Base-by-base conservation (phyloP, 1,140 invertebrate genomes). In the Vollenhovia emeryi region DNA sequence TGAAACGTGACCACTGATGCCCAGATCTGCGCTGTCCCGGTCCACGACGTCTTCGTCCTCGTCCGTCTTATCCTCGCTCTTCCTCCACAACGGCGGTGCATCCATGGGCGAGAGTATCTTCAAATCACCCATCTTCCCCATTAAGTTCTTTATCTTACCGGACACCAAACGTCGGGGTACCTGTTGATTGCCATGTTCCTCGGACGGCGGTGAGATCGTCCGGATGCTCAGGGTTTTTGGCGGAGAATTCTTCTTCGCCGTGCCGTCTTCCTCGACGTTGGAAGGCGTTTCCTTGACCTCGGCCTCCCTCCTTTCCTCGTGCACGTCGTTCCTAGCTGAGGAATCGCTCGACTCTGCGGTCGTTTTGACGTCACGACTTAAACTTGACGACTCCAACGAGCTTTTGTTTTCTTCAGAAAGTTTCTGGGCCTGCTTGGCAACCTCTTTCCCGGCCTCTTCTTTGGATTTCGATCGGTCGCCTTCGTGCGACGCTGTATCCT, bases 71-170 rank as follows among this genome's bases (percentile, higher is more conserved):
- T 94, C 92, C 5, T 94, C 92, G 21, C 86, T 90, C 15, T 91
- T 94, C 15, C 91, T 88, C 73, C 90, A 91, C 13, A 93, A 43
- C 0, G 94, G 93, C 52, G 94, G 93, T 7, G 92, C 89, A 62
- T 94, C 94, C 11, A 93, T 94, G 0, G 94, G 94, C 1, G 94
- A 95, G 0, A 94, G 84, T 33, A 95, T 93, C 40, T 94, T 95
- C 62, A 95, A 86, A 62, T 93, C 93, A 0, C 92, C 91, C 92
- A 95, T 93, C 78, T 93, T 94, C 0, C 92, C 94, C 92, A 94
- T 93, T 7, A 95, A 59, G 76, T 94, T 91, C 43, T 93, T 92
- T 27, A 95, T 95, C 84, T 95, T 95, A 0, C 91, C 92, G 0
- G 94, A 95, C 13, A 95, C 93, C 2, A 87, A 69, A 43, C 90